Conservation (phyloP, 2,113 vertebrate species). For the Lynx canadensis region DNA sequence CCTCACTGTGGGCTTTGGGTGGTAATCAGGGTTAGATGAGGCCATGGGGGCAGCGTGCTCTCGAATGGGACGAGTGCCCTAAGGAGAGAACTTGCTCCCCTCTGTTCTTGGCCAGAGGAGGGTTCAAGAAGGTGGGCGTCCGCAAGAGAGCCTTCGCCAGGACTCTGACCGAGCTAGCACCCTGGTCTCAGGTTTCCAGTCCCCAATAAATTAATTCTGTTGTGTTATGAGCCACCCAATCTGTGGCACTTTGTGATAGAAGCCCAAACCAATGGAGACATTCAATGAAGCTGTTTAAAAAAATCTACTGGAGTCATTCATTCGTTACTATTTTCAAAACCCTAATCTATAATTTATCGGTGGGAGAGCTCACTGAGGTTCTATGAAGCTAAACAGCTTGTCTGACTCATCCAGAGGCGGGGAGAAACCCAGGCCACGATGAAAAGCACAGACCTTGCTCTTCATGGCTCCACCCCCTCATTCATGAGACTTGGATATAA, state of each 20-base stretch:
- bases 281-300: background rate
- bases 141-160: background rate
- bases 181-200: fast-evolving
- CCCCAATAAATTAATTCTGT: background rate
- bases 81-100: background rate
- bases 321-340: slow-evolving; percentile 38
- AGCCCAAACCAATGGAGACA: background rate
- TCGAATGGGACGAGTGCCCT: background rate
- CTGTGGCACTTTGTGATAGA: background rate
- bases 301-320: slow-evolving; percentile 11
- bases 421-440: background rate
- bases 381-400: background rate
- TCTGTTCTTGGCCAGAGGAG: background rate
- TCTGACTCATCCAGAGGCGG: background rate
- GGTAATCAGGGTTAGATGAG: background rate
- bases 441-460: background rate
- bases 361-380: background rate
- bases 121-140: background rate
- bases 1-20: background rate
- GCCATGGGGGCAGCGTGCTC: background rate
- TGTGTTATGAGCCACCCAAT: background rate
- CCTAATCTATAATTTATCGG: background rate
- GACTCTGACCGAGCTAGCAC: background rate
- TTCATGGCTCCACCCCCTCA: background rate
- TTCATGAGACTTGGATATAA: background rate